Percentiles rank a stretch among this genome's conserved stretches.
Evolutionary conservation across 2,888 invertebrate species (phyloP).

Genomic region (Troilus luridus): DNA sequence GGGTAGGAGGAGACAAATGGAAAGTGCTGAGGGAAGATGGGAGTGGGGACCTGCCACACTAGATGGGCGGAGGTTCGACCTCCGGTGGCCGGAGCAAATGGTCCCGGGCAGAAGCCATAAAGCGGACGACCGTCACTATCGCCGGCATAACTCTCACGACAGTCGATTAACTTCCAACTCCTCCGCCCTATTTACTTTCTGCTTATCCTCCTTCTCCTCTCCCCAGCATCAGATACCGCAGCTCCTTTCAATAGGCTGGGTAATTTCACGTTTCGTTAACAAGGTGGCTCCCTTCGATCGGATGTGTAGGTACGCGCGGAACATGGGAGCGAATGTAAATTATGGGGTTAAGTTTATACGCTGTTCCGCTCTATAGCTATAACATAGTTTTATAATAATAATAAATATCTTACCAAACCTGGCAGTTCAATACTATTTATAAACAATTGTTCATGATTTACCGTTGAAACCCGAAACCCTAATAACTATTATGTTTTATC

Average conservation of each 20-base stretch:
- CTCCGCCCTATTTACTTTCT: conserved; percentile 22
- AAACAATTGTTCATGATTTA: no score
- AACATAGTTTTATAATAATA: no score
- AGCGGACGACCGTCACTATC: conserved; percentile 14
- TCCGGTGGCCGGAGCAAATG: conserved; percentile 14
- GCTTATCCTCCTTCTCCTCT: conserved; percentile 23
- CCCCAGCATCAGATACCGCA: conserved; percentile 13
- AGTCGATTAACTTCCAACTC: conserved; percentile 27
- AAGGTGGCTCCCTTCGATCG: background rate
- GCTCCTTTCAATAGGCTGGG: background rate
- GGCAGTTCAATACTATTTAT: no score
- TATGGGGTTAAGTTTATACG: background rate
- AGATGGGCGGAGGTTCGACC: background rate
- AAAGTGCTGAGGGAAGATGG: background rate
- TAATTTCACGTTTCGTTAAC: conserved; percentile 23
- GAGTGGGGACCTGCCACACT: background rate
- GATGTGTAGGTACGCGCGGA: background rate
- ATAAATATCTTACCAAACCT: no score
- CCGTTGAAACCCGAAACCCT: no score
- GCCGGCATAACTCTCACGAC: conserved; percentile 29
- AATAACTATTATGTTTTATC: no score
- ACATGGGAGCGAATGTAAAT: background rate
- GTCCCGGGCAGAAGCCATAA: conserved; percentile 3
- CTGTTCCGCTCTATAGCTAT: background rate
- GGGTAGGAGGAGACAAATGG: background rate